Percentiles rank a stretch among this genome's conserved stretches.
Conservation (phyloP, 2,888 invertebrate species). For the Nemotelus nigrinus region DNA sequence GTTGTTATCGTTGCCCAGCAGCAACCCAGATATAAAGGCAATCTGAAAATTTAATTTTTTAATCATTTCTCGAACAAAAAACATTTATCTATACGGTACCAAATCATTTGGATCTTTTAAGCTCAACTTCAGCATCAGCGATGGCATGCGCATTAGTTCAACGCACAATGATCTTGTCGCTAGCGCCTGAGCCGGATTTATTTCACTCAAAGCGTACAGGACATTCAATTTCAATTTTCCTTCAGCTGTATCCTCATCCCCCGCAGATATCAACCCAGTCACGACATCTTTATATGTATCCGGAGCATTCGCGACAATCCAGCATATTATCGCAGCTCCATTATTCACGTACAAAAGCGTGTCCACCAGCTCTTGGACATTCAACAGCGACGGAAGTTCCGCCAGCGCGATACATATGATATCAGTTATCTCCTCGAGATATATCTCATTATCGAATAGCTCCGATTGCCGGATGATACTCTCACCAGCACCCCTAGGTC, state of each 20-base stretch:
- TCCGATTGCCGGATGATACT: slow-evolving; percentile 83
- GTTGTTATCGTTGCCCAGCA: slow-evolving; percentile 89
- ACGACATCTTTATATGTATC: slow-evolving; percentile 93
- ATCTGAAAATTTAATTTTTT: too few species aligned
- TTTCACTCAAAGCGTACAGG: slow-evolving; percentile 82
- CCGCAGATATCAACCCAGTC: slow-evolving; percentile 83
- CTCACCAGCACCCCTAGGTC: slow-evolving; percentile 61
- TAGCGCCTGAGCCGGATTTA: slow-evolving; percentile 89
- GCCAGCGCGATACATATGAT: slow-evolving; percentile 93
- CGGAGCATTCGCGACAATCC: slow-evolving; percentile 93
- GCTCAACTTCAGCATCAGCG: slow-evolving; percentile 84
- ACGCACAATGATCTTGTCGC: slow-evolving; percentile 88
- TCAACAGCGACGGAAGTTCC: slow-evolving; percentile 88
- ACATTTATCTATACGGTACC: slow-evolving; percentile 60
- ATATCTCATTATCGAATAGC: slow-evolving; percentile 93
- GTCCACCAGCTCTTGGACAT: slow-evolving; percentile 84
- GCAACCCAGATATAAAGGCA: slow-evolving; percentile 86
- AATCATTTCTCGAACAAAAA: too few species aligned
- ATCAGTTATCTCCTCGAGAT: slow-evolving; percentile 94
- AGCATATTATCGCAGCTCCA: slow-evolving; percentile 88
- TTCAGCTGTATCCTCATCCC: slow-evolving; percentile 88
- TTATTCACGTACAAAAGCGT: slow-evolving; percentile 89
- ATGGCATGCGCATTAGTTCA: slow-evolving; percentile 89
- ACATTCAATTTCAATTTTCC: slow-evolving; percentile 80
- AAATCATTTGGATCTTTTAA: slow-evolving; percentile 74